Conservation (phyloP, 2,797 vertebrate species). For the Ptychobarbus kaznakovi region DNA sequence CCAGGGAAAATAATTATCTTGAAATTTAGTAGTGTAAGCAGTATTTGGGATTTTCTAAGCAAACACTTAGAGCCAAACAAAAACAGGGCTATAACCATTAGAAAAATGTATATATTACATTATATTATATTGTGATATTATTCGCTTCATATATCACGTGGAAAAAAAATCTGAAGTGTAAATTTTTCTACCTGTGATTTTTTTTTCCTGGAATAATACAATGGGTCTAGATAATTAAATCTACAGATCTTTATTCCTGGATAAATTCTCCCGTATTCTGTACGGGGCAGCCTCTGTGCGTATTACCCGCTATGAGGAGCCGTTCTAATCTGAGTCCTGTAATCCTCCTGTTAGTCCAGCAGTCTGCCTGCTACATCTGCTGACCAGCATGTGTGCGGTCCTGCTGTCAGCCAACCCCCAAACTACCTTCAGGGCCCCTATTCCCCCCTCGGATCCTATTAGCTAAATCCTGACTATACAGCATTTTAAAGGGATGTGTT, state of each 20-base stretch:
- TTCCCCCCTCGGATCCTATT: conserved; percentile 88
- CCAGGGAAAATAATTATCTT: not conserved
- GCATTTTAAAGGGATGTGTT: conserved; percentile 97
- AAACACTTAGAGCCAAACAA: not conserved
- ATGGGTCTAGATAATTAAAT: not conserved
- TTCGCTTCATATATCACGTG: not conserved
- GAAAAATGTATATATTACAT: not conserved
- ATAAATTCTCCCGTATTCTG: conserved; percentile 11
- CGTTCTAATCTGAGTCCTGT: conserved; percentile 77
- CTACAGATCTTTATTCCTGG: not conserved
- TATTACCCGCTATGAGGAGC: conserved; percentile 72
- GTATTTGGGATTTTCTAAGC: not conserved
- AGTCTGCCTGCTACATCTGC: conserved; percentile 81
- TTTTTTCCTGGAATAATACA: not conserved
- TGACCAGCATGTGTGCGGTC: conserved; percentile 69
- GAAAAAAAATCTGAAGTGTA: not conserved
- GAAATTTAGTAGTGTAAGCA: not conserved
- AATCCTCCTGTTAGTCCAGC: conserved; percentile 79
- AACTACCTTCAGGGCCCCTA: conserved; percentile 68
- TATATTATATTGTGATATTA: not conserved
- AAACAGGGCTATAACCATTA: not conserved
- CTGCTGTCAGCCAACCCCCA: conserved; percentile 67
- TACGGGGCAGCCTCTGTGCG: conserved; percentile 33
- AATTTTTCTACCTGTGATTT: not conserved
- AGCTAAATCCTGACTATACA: conserved; percentile 94